Evolutionary conservation across 2,888 invertebrate species (phyloP), one percentile per base, ranked within the genome.

Genomic region (Euplexia lucipara): DNA sequence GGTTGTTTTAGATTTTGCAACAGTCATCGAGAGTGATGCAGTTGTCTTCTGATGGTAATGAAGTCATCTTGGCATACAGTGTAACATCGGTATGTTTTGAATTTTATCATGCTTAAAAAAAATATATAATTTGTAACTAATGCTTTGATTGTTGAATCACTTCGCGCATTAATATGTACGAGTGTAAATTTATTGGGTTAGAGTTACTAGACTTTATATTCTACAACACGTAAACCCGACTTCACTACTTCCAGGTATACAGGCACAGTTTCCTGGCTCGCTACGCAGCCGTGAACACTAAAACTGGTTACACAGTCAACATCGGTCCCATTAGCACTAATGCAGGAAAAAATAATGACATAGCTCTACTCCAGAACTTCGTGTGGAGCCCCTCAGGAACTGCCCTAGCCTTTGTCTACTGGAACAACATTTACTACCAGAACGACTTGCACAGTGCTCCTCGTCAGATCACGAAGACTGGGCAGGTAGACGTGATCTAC

Each of bases 381-480:
- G 95, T 96, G 32, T 98, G 98, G 98, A 96, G 97, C 0, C 98
- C 98, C 0, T 90, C 94, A 1, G 98, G 97, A 22, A 97, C 97
- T 78, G 95, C 96, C 0, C 86, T 98, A 54, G 97, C 97, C 3
- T 97, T 97, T 78, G 98, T 98, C 14, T 96, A 96, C 78, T 92
- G 95, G 56, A 97, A 97, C 85, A 97, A 98, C 85, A 96, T 98
- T 75, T 98, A 96, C 91, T 98, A 98, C 86, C 96, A 97, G 81
- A 84, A 92, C 0, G 95, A 92, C 16, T 86, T 96, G 58, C 89
- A 87, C 3, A 90, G 88, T 0, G 81, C 88, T 0, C 93, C 96
- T 6, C 88, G 92, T 32, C 95, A 96, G 74, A 93, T 98, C 45
- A 98, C 98, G 0, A 91, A 88, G 0, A 96, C 96, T 79, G 97